phyloP scores from a whole-genome alignment of 2,888 invertebrate genomes.

The Hyles lineata region DNA sequence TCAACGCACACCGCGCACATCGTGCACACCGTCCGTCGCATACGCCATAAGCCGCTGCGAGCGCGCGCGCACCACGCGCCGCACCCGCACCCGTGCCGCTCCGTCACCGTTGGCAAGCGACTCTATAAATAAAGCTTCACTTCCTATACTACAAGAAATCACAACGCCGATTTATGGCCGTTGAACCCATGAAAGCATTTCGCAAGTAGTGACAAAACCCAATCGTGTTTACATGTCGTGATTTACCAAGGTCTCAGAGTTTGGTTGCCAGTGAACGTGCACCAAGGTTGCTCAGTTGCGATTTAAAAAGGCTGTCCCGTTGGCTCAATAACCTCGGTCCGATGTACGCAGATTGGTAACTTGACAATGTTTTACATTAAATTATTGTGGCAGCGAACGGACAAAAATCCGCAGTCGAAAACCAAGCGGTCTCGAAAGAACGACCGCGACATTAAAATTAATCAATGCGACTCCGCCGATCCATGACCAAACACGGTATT shows the following conservation, averaged over 20 bases:
- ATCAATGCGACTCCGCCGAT: constrained; percentile 36
- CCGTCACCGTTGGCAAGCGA: constrained; percentile 55
- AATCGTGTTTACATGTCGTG: constrained; percentile 45
- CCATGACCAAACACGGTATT: constrained; percentile 47
- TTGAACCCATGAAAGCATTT: constrained; percentile 79
- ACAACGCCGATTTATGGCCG: constrained; percentile 78
- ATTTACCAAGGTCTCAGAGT: constrained; percentile 61
- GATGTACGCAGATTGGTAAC: background rate
- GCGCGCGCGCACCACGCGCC: constrained; percentile 32
- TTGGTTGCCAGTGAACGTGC: constrained; percentile 36
- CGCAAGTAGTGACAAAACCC: constrained; percentile 59
- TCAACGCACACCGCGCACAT: constrained; percentile 29
- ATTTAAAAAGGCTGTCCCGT: constrained; percentile 27
- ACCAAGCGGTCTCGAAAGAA: constrained; percentile 35
- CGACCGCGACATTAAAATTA: constrained; percentile 34
- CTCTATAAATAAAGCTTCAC: constrained; percentile 79
- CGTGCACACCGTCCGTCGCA: constrained; percentile 33
- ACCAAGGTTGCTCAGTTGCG: constrained; percentile 32
- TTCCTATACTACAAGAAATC: constrained; percentile 77
- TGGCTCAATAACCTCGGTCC: background rate
- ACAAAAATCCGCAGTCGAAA: constrained; percentile 32
- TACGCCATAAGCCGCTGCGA: constrained; percentile 43
- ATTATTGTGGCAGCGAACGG: constrained; percentile 27
- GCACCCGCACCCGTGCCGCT: constrained; percentile 47
- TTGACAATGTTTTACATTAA: background rate